Evolutionary conservation across 1,140 invertebrate genomes (phyloP).

Genomic region (Leptoteleia sp.): DNA sequence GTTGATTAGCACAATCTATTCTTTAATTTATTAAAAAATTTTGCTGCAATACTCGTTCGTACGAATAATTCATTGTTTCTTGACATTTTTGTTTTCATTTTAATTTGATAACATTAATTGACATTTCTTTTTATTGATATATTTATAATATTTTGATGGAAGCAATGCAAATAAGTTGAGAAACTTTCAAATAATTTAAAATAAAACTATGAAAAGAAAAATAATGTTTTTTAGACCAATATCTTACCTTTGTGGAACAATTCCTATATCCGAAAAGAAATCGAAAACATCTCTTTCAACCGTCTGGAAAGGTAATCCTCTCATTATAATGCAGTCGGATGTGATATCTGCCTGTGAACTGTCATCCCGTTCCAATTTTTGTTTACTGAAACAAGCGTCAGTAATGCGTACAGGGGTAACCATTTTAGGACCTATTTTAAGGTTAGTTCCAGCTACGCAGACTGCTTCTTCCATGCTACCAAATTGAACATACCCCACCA

Average conservation of each 20-base stretch:
- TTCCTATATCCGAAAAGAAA: slow-evolving; percentile 89
- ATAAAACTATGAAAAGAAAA: too few species aligned
- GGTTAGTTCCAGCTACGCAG: slow-evolving; percentile 81
- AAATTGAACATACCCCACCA: slow-evolving; percentile 88
- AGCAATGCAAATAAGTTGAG: too few species aligned
- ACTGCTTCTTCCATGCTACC: slow-evolving; percentile 85
- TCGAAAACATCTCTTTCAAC: slow-evolving; percentile 89
- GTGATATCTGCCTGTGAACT: slow-evolving; percentile 52
- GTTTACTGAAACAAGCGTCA: slow-evolving; percentile 81
- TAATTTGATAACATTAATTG: too few species aligned
- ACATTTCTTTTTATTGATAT: too few species aligned
- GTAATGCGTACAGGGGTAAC: slow-evolving; percentile 81
- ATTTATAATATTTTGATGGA: too few species aligned
- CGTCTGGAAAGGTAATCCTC: slow-evolving; percentile 87
- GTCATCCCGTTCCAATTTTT: slow-evolving; percentile 80
- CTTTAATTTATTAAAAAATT: too few species aligned
- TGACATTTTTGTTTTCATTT: too few species aligned
- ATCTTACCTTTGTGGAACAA: slow-evolving; percentile 83
- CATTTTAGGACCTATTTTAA: slow-evolving; percentile 83
- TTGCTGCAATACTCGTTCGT: too few species aligned
- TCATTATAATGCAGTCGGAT: slow-evolving; percentile 87
- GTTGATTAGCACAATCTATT: too few species aligned
- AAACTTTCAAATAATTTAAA: too few species aligned
- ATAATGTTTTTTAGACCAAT: too few species aligned
- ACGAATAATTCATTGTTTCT: too few species aligned